These are phyloP conservation scores for Enchytraeus crypticus DNA, from an alignment of 2,888 invertebrate species.

Conservation along the genomic window DNA sequence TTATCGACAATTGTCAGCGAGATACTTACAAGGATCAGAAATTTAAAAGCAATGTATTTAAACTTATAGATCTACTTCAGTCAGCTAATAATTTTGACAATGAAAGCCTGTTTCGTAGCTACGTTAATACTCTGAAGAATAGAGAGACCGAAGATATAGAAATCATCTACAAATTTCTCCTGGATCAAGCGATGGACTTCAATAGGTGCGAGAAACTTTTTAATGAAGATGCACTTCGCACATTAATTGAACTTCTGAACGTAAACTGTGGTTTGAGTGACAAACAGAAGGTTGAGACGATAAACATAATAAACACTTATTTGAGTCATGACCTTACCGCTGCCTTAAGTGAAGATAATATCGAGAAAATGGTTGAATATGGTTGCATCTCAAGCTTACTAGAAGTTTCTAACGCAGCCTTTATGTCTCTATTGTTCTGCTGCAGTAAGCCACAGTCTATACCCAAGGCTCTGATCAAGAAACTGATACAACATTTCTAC, in stretches of 20 bases:
- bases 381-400: background rate
- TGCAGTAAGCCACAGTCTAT: background rate
- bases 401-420: background rate
- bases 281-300: background rate
- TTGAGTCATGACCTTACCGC: background rate
- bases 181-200: background rate
- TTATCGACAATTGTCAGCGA: too few species aligned
- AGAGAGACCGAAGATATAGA: background rate
- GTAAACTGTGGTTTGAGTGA: background rate
- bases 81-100: background rate
- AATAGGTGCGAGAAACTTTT: background rate
- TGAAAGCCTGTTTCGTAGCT: background rate
- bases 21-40: background rate
- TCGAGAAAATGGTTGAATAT: background rate
- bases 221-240: background rate
- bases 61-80: background rate
- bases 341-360: background rate
- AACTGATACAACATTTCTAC: background rate
- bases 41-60: background rate
- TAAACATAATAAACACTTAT: background rate
- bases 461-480: background rate
- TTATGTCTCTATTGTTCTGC: background rate
- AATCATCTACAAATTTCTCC: background rate
- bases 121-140: background rate
- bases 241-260: background rate